Percentiles rank a stretch among this genome's conserved stretches.
Evolutionary conservation across 2,113 vertebrate species (phyloP).

Genomic region (Nipponia nippon): DNA sequence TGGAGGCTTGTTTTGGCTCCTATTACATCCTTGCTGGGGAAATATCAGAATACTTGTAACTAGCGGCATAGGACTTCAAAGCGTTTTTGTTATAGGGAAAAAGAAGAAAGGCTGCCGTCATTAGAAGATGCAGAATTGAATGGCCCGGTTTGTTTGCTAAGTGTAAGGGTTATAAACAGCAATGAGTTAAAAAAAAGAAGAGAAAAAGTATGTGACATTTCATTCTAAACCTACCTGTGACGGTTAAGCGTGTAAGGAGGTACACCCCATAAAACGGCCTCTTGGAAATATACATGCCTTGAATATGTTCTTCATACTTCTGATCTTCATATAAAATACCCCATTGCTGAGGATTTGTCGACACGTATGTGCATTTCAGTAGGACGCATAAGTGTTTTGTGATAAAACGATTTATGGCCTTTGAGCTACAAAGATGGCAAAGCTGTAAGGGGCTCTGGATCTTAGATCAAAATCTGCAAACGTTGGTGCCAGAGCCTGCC

Average conservation of each 20-base stretch:
- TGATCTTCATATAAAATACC: neutral
- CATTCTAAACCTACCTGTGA: neutral
- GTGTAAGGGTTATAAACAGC: slow-evolving; percentile 55
- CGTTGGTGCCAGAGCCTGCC: neutral
- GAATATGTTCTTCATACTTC: neutral
- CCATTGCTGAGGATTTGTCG: neutral
- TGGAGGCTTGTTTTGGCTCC: slow-evolving; percentile 82
- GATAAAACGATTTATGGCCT: neutral
- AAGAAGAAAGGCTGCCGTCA: slow-evolving; percentile 68
- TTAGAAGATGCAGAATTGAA: slow-evolving; percentile 50
- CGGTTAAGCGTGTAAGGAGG: neutral
- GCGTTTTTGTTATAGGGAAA: slow-evolving; percentile 42
- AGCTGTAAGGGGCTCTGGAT: neutral
- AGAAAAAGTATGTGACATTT: neutral
- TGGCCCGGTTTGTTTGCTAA: slow-evolving; percentile 44
- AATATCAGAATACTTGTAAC: slow-evolving; percentile 77
- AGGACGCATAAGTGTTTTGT: neutral
- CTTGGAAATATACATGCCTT: neutral
- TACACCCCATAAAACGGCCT: neutral
- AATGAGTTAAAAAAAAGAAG: neutral
- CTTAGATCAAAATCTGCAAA: neutral
- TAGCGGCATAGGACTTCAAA: slow-evolving; percentile 77
- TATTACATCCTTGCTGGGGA: slow-evolving; percentile 77
- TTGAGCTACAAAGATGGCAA: neutral
- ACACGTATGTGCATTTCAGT: neutral